Conservation (phyloP, 2,888 invertebrate species). For the Latheticus oryzae region DNA sequence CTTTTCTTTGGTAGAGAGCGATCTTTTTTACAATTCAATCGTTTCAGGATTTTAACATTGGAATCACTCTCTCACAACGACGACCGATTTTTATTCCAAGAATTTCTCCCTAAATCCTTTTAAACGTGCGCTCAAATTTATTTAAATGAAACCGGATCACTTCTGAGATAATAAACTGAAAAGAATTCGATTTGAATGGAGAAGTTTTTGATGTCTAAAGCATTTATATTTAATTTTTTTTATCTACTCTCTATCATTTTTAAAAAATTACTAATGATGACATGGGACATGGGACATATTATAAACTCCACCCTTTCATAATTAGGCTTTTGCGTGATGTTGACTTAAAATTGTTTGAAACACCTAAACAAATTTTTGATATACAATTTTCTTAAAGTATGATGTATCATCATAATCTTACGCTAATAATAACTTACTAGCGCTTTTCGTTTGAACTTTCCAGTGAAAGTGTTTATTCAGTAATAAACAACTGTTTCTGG, state of each 20-base stretch:
- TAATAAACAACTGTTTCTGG: no score
- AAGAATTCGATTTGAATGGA: not conserved
- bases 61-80: conserved; percentile 12
- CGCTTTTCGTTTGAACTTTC: no score
- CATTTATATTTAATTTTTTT: no score
- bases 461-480: no score
- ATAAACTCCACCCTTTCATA: conserved; percentile 14
- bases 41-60: conserved; percentile 22
- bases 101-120: conserved; percentile 18
- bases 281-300: conserved; percentile 13
- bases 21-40: conserved; percentile 30
- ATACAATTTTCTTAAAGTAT: conserved; percentile 21
- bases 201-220: conserved; percentile 4
- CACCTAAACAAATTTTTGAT: conserved; percentile 11
- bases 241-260: no score
- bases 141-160: conserved; percentile 22
- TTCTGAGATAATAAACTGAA: not conserved
- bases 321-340: conserved; percentile 24
- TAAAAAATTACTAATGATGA: conserved; percentile 3
- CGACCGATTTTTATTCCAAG: conserved; percentile 22
- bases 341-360: conserved; percentile 10
- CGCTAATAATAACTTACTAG: no score
- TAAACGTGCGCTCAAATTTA: conserved; percentile 30
- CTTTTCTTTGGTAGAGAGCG: not conserved
- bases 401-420: no score